A percentile compares a stretch with the other conserved stretches of the same genome.
Evolutionary conservation across 2,797 vertebrate species (phyloP).

Genomic region (Moxostoma hubbsi): DNA sequence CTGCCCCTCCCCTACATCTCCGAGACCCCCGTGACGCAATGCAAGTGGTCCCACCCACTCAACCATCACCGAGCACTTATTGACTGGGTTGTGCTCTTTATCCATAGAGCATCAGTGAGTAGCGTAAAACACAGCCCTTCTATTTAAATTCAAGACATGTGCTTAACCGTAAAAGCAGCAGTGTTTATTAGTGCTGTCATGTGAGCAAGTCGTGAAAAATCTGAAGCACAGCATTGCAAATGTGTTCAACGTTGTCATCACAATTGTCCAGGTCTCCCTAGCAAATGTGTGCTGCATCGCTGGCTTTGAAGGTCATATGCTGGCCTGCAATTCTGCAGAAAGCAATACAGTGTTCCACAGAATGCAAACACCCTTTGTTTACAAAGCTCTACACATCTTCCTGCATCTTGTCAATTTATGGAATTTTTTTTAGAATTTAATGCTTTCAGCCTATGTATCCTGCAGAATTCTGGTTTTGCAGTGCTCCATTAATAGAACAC

Average conservation of each 20-base stretch:
- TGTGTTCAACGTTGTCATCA: slow-evolving; percentile 16
- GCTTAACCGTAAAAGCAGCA: not conserved
- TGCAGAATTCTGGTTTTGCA: no score
- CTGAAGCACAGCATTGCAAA: not conserved
- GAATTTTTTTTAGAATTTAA: not conserved
- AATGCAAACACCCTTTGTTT: not conserved
- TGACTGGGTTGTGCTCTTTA: slow-evolving; percentile 8
- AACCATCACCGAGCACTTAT: slow-evolving; percentile 9
- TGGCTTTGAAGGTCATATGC: slow-evolving; percentile 22
- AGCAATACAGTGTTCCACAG: not conserved
- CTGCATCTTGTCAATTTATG: not conserved
- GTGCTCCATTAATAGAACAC: no score
- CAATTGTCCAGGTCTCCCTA: slow-evolving; percentile 7
- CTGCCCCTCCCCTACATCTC: slow-evolving; percentile 7
- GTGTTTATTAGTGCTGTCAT: slow-evolving; percentile 27
- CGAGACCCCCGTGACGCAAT: slow-evolving; percentile 32
- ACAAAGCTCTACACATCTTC: no score
- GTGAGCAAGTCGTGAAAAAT: slow-evolving; percentile 11
- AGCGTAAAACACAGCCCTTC: slow-evolving; percentile 13
- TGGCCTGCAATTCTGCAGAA: not conserved
- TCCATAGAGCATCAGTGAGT: not conserved
- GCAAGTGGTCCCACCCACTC: slow-evolving; percentile 22
- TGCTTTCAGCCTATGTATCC: not conserved
- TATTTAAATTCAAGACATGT: slow-evolving; percentile 17
- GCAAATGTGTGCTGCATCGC: slow-evolving; percentile 15